These are phyloP conservation scores for Paracyprichromis sp. DNA, from an alignment of 2,113 vertebrate genomes.

Conservation along the genomic window DNA sequence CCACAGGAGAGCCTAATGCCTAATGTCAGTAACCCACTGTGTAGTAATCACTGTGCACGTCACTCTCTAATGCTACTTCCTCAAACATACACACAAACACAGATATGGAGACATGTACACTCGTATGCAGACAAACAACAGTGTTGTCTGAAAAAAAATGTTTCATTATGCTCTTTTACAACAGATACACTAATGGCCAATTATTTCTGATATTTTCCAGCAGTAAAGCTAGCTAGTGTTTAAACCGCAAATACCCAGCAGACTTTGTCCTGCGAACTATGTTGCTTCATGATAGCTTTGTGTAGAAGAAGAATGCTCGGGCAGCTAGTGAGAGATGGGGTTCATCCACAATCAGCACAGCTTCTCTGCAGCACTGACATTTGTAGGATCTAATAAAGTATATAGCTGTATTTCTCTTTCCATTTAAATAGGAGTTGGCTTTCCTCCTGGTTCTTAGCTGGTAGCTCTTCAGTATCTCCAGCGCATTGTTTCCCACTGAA, in stretches of 20 bases:
- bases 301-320: background rate
- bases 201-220: constrained; percentile 36
- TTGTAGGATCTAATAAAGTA: background rate
- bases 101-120: background rate
- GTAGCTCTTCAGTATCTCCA: background rate
- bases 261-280: constrained; percentile 7
- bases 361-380: background rate
- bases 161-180: constrained; percentile 23
- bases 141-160: background rate
- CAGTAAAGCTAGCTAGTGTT: background rate
- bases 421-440: background rate
- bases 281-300: background rate
- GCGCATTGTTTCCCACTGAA: background rate
- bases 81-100: constrained; percentile 5
- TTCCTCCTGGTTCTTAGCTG: background rate
- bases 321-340: background rate
- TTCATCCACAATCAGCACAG: background rate
- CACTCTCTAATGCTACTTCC: constrained; percentile 1
- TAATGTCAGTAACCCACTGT: constrained; percentile 41
- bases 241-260: background rate
- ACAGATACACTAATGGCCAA: constrained; percentile 49
- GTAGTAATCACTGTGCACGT: constrained; percentile 45
- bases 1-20: constrained; percentile 25
- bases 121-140: constrained; percentile 11
- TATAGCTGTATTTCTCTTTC: background rate